These are phyloP conservation scores for Enteromius anoplus DNA, from an alignment of 2,797 vertebrate species.

Conservation along the genomic window DNA sequence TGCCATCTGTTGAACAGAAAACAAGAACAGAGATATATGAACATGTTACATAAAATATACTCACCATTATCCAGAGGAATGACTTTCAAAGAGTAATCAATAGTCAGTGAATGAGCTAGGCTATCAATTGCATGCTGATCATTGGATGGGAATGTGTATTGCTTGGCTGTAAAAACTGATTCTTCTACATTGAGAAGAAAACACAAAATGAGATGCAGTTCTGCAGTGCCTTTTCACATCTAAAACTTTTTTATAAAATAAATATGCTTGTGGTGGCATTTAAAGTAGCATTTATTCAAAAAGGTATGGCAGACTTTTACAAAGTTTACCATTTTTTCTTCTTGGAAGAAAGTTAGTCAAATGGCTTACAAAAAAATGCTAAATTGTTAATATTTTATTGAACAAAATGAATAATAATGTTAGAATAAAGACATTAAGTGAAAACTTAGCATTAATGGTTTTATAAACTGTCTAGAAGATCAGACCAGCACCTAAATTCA, in stretches of 20 bases:
- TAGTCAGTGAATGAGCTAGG: conserved; percentile 32
- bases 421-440: neutral
- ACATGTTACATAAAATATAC: conserved; percentile 25
- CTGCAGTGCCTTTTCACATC: neutral
- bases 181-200: neutral
- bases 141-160: neutral
- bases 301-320: neutral
- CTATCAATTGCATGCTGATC: conserved; percentile 15
- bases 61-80: conserved; percentile 46
- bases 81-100: conserved; percentile 49
- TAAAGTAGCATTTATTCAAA: conserved; percentile 6
- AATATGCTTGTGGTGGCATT: neutral
- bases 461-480: neutral
- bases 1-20: conserved; percentile 58
- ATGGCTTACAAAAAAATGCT: neutral
- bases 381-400: neutral
- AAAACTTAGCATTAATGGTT: neutral
- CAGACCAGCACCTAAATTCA: neutral
- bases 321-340: neutral
- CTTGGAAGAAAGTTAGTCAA: neutral
- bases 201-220: neutral
- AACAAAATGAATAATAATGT: neutral
- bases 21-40: conserved; percentile 34
- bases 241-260: neutral
- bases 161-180: neutral